Conservation (phyloP, 2,888 invertebrate genomes). For the Acanthopleura granulata region DNA sequence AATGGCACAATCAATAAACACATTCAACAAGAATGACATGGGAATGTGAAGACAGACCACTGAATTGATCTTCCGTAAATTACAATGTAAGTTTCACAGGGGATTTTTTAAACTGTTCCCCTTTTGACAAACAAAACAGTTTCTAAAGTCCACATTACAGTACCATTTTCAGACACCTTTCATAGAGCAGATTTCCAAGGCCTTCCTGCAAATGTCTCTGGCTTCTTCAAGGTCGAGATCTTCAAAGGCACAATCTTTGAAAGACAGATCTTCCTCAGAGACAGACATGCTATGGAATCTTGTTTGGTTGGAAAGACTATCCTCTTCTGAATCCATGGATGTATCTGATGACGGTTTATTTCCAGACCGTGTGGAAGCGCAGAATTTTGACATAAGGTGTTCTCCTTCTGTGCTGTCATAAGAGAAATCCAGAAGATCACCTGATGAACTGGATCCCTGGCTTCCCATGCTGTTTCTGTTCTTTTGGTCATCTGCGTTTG, state of each 20-base stretch:
- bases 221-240: background rate
- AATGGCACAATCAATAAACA: no score
- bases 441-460: constrained; percentile 63
- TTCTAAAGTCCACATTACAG: background rate
- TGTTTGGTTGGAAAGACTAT: background rate
- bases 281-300: background rate
- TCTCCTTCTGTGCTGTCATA: constrained; percentile 43
- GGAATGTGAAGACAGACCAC: no score
- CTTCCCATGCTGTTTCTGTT: constrained; percentile 60
- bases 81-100: no score
- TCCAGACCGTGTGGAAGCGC: background rate
- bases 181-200: background rate
- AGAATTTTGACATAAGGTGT: background rate
- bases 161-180: background rate
- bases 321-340: background rate
- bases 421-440: constrained; percentile 65
- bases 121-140: no score
- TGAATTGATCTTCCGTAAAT: no score
- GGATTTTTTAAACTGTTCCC: no score
- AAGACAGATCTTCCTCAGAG: background rate
- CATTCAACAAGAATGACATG: no score
- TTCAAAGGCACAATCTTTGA: background rate
- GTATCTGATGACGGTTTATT: background rate
- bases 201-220: background rate
- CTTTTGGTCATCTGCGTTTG: constrained; percentile 39